Conservation (phyloP, 2,113 vertebrate genomes). For the Alligator sinensis region DNA sequence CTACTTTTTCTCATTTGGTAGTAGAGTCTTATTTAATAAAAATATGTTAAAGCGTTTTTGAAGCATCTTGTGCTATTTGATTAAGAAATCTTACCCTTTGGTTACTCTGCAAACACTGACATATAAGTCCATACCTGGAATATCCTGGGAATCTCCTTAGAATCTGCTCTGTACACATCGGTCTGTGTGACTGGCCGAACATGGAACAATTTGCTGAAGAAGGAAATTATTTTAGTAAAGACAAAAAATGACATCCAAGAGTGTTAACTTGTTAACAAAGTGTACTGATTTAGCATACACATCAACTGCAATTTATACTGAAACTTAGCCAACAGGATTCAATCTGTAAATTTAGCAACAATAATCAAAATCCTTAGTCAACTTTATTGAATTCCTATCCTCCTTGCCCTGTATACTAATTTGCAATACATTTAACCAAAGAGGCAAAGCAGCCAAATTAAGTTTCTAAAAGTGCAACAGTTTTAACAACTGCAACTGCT, state of each 20-base stretch:
- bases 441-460: background rate
- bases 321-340: background rate
- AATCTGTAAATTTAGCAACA: background rate
- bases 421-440: background rate
- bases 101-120: background rate
- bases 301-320: background rate
- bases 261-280: background rate
- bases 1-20: background rate
- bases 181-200: constrained; percentile 98
- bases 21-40: background rate
- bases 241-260: constrained; percentile 12
- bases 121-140: constrained; percentile 88
- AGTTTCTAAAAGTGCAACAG: background rate
- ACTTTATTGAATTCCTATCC: background rate
- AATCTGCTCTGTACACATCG: constrained; percentile 96
- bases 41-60: background rate
- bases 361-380: background rate
- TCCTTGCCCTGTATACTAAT: background rate
- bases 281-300: background rate
- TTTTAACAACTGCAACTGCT: background rate
- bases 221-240: constrained; percentile 58
- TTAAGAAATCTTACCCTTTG: background rate
- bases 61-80: background rate
- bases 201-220: constrained; percentile 94
- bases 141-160: constrained; percentile 99